Evolutionary conservation across 2,797 vertebrate genomes (phyloP).

Genomic region (Leucoraja ocellata): DNA sequence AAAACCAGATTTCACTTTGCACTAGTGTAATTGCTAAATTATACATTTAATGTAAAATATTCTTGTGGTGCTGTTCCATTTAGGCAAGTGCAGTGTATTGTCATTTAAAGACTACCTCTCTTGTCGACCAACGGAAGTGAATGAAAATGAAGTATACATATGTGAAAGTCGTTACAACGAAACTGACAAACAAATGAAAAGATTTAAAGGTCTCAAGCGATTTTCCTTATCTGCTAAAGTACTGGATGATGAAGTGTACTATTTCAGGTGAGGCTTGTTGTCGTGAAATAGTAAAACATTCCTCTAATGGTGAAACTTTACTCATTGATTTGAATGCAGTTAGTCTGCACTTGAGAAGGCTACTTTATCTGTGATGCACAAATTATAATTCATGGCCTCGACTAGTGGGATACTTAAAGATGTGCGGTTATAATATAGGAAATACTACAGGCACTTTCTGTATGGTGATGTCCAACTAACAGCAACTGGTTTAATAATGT

Average conservation of each 20-base stretch:
- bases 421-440: no score
- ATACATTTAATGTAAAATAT: not conserved
- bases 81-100: slow-evolving; percentile 87
- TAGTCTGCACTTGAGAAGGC: not conserved
- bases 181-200: slow-evolving; percentile 93
- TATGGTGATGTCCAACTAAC: no score
- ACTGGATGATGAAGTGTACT: slow-evolving; percentile 93
- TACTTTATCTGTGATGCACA: not conserved
- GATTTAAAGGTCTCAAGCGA: slow-evolving; percentile 92
- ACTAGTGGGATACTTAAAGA: no score
- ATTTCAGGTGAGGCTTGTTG: slow-evolving; percentile 78
- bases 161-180: slow-evolving; percentile 97
- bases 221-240: slow-evolving; percentile 96
- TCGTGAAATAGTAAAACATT: not conserved
- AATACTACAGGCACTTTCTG: no score
- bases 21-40: not conserved
- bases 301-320: not conserved
- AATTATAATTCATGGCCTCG: not conserved
- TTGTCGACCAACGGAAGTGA: slow-evolving; percentile 78
- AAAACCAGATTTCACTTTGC: not conserved
- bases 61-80: slow-evolving; percentile 41
- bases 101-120: slow-evolving; percentile 95
- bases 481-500: no score
- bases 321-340: not conserved
- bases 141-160: slow-evolving; percentile 82